Conservation (phyloP, 2,797 vertebrate genomes). For the Lagorchestes hirsutus region DNA sequence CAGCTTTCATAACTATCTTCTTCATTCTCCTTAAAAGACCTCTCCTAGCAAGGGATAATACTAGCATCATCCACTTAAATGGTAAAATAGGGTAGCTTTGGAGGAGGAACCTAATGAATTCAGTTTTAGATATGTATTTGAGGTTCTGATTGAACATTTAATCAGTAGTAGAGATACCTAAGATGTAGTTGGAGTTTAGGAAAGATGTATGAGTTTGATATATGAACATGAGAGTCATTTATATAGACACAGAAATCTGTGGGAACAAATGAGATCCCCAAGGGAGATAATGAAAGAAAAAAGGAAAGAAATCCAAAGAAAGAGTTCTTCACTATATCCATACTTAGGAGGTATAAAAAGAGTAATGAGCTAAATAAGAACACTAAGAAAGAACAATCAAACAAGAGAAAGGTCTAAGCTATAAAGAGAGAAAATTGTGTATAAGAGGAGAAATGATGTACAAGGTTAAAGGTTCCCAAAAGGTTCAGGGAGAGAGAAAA, state of each 20-base stretch:
- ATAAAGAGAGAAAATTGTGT: background rate
- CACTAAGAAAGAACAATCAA: background rate
- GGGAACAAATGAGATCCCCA: background rate
- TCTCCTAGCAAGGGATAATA: background rate
- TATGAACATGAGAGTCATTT: background rate
- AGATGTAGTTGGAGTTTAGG: background rate
- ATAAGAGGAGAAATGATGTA: too few species aligned
- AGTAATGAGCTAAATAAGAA: background rate
- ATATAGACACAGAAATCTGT: background rate
- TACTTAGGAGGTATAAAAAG: background rate
- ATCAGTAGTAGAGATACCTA: background rate
- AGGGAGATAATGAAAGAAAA: background rate
- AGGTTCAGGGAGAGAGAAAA: too few species aligned
- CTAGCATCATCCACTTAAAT: background rate
- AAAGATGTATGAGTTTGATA: background rate
- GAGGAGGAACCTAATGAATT: background rate
- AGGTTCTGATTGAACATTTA: background rate
- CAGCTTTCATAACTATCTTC: background rate
- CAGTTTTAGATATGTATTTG: background rate
- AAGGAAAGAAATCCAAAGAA: background rate
- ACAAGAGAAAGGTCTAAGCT: background rate
- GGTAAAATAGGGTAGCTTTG: background rate
- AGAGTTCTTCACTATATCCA: background rate
- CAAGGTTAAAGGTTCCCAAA: too few species aligned
- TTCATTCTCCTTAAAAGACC: background rate